Evolutionary conservation across 2,797 vertebrate genomes (phyloP).

Genomic region (Chlorospingus semifuscus): DNA sequence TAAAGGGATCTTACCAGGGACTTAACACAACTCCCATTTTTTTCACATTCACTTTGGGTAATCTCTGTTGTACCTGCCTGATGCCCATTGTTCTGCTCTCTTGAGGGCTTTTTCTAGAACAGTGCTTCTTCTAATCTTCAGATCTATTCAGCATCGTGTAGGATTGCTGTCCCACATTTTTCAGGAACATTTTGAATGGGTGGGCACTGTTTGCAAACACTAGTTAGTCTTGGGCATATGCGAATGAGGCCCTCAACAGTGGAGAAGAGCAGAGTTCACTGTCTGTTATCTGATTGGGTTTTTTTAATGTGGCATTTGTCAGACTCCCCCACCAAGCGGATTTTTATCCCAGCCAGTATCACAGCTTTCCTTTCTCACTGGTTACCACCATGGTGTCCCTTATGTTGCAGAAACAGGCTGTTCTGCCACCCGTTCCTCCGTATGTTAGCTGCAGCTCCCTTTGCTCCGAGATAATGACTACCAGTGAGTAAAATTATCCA

Average conservation of each 20-base stretch:
- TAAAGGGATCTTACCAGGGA: background rate
- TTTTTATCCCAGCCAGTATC: background rate
- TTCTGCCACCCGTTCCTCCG: slow-evolving; percentile 15
- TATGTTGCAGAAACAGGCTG: background rate
- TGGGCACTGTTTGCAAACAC: background rate
- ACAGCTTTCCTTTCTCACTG: background rate
- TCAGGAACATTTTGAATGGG: background rate
- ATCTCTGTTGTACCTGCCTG: background rate
- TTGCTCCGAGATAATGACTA: background rate
- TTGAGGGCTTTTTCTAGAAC: background rate
- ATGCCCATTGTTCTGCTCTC: background rate
- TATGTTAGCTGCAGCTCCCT: background rate
- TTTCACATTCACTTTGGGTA: background rate
- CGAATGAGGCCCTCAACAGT: background rate
- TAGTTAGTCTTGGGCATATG: background rate
- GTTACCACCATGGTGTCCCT: background rate
- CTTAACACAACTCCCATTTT: background rate
- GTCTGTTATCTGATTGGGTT: background rate
- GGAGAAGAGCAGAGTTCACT: background rate
- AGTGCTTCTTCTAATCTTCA: background rate
- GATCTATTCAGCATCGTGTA: background rate
- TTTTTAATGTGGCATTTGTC: background rate
- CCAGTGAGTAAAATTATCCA: background rate
- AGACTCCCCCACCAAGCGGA: background rate
- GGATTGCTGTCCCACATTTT: background rate